These are phyloP conservation scores for Apamea anceps DNA, from an alignment of 2,888 invertebrate genomes.

Conservation along the genomic window DNA sequence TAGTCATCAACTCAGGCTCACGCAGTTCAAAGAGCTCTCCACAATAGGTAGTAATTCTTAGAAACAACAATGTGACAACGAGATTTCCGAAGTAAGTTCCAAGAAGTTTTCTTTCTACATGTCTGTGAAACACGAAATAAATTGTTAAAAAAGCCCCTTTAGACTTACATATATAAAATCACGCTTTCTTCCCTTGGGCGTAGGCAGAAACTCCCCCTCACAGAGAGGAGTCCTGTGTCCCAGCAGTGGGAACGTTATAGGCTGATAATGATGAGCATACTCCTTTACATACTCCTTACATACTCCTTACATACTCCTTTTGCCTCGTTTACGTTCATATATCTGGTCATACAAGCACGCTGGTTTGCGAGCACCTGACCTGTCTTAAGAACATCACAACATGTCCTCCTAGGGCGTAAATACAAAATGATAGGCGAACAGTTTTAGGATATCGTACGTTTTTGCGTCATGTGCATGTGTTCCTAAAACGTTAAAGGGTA, in stretches of 20 bases:
- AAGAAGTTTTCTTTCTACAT: background rate
- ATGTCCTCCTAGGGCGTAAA: background rate
- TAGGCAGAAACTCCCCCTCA: too few relatives aligned
- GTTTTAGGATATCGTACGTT: conserved; percentile 1
- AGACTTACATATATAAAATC: background rate
- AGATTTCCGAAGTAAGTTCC: background rate
- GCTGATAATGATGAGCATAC: too few relatives aligned
- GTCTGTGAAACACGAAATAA: conserved; percentile 1
- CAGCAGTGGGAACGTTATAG: too few relatives aligned
- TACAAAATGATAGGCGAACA: conserved; percentile 21
- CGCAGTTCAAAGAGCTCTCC: background rate
- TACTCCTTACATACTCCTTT: background rate
- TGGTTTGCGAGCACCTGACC: background rate
- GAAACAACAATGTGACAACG: background rate
- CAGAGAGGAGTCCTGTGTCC: too few relatives aligned
- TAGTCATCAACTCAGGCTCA: background rate
- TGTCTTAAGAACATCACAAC: background rate
- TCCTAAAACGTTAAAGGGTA: conserved; percentile 36
- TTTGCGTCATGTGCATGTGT: conserved; percentile 24
- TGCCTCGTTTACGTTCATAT: background rate
- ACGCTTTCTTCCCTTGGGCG: too few relatives aligned
- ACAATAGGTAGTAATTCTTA: background rate
- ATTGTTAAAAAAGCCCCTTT: background rate
- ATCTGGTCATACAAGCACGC: background rate
- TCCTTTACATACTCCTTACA: background rate